Percentiles rank a stretch among this genome's conserved stretches.
phyloP scores from a whole-genome alignment of 2,113 vertebrate species.

The Melierax canorus region DNA sequence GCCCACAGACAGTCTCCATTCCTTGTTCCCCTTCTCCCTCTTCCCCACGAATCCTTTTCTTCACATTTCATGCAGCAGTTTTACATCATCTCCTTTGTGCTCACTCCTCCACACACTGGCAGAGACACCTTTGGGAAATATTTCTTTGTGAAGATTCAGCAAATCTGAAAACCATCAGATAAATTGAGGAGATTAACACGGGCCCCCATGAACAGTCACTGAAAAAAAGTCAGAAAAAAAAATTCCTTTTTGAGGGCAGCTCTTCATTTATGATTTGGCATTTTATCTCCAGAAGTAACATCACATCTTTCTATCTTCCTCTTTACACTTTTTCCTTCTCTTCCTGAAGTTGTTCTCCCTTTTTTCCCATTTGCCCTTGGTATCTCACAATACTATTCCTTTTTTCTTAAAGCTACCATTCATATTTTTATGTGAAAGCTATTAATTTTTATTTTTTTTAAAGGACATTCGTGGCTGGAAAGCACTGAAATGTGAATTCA shows the following conservation, averaged over 20 bases:
- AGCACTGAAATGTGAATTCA: neutral
- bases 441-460: neutral
- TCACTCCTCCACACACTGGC: neutral
- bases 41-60: neutral
- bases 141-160: neutral
- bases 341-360: neutral
- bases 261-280: neutral
- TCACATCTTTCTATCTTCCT: neutral
- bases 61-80: neutral
- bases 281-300: neutral
- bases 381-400: neutral
- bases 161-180: neutral
- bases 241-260: neutral
- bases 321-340: neutral
- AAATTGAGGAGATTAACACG: neutral
- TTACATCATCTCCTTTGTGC: neutral
- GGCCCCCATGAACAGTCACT: neutral
- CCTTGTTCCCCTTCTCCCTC: neutral
- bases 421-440: neutral
- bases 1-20: neutral
- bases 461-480: neutral
- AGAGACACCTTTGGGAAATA: neutral
- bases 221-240: neutral
- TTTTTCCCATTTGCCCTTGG: neutral
- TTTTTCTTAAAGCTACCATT: neutral